Evolutionary conservation across 2,113 vertebrate species (phyloP).

Genomic region (Ageneiosus marmoratus): DNA sequence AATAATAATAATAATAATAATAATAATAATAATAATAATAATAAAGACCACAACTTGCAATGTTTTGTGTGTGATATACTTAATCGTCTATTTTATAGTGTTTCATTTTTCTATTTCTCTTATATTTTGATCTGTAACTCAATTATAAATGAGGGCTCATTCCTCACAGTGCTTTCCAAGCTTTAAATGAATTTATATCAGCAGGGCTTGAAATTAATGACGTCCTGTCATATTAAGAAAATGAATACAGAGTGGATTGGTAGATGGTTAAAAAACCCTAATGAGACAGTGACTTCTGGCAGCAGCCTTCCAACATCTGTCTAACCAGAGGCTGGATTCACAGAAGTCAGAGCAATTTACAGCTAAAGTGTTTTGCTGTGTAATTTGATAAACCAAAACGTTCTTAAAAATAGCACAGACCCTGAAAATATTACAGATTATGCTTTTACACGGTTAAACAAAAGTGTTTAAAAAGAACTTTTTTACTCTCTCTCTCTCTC

Average conservation of each 20-base stretch:
- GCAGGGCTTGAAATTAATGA: neutral
- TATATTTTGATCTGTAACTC: neutral
- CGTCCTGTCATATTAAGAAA: neutral
- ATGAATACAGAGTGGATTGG: neutral
- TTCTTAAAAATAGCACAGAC: neutral
- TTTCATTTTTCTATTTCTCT: neutral
- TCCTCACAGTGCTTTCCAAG: neutral
- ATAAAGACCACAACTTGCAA: neutral
- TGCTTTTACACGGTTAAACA: neutral
- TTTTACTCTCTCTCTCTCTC: too few relatives aligned
- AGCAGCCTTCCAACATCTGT: neutral
- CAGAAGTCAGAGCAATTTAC: neutral
- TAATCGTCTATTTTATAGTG: neutral
- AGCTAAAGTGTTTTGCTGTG: neutral
- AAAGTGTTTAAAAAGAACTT: neutral
- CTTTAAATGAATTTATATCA: conserved; percentile 4
- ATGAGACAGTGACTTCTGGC: conserved; percentile 8
- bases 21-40: too few relatives aligned
- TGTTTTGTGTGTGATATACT: neutral
- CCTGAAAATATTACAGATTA: neutral
- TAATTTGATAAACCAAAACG: neutral
- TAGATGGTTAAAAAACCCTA: neutral
- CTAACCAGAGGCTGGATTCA: neutral
- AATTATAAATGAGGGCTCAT: neutral
- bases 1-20: too few relatives aligned